Conservation (phyloP, 1,140 invertebrate species). For the Dendrolimus kikuchii region DNA sequence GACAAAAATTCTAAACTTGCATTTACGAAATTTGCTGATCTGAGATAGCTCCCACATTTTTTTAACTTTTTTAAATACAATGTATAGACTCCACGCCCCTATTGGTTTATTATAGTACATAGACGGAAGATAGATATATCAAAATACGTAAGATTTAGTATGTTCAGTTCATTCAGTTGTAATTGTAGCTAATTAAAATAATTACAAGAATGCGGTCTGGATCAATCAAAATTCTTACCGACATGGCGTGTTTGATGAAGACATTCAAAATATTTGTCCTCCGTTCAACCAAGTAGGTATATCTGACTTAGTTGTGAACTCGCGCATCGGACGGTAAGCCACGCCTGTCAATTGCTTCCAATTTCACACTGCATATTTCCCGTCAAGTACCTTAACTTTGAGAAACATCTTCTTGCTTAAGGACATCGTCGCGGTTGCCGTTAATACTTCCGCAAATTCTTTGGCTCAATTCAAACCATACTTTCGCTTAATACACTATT, state of each 20-base stretch:
- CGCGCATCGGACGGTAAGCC: constrained; percentile 12
- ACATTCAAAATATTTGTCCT: background rate
- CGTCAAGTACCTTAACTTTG: constrained; percentile 25
- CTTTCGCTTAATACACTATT: background rate
- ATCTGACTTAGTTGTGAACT: constrained; percentile 2
- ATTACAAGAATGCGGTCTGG: background rate
- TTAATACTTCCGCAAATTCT: constrained; percentile 3
- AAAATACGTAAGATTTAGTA: too few species aligned
- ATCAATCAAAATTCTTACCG: background rate
- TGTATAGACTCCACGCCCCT: too few species aligned
- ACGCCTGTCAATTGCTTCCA: constrained; percentile 32
- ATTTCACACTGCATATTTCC: constrained; percentile 34
- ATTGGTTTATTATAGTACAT: too few species aligned
- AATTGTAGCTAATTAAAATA: too few species aligned
- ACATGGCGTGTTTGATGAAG: background rate
- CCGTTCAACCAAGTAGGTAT: background rate
- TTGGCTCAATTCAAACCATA: background rate
- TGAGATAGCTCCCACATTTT: too few species aligned
- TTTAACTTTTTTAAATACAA: too few species aligned
- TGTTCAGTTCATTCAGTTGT: background rate
- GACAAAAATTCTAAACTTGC: too few species aligned
- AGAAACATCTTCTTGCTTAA: constrained; percentile 18
- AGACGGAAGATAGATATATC: too few species aligned
- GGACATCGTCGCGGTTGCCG: constrained; percentile 10
- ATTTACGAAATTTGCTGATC: too few species aligned